Conservation (phyloP, 2,797 vertebrate genomes). For the Melopsittacus undulatus region DNA sequence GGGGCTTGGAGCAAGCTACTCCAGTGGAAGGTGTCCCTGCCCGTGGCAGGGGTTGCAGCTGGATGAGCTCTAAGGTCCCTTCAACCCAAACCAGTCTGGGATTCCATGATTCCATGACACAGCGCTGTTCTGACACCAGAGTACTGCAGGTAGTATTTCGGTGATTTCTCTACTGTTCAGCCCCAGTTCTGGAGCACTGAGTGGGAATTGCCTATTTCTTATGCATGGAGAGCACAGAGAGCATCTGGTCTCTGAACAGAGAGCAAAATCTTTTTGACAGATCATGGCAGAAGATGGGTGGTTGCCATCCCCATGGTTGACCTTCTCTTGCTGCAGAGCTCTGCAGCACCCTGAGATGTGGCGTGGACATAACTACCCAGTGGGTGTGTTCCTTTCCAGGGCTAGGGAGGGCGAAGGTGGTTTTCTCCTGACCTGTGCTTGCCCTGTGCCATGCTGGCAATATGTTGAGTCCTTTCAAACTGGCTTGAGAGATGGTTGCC, state of each 20-base stretch:
- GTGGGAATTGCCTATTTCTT: background rate
- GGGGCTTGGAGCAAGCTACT: background rate
- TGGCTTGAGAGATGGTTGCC: background rate
- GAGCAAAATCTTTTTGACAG: background rate
- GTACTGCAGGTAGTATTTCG: rapidly evolving
- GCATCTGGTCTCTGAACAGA: background rate
- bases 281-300: background rate
- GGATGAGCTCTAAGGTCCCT: background rate
- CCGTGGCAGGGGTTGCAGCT: rapidly evolving
- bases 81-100: background rate
- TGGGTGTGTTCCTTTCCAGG: rapidly evolving
- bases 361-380: rapidly evolving
- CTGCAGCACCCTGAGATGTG: background rate
- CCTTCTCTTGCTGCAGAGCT: background rate
- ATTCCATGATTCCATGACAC: background rate
- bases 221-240: background rate
- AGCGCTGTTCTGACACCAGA: background rate
- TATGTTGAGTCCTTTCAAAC: rapidly evolving
- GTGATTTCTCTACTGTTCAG: background rate
- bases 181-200: background rate
- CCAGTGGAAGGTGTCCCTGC: too few relatives aligned
- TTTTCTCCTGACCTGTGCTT: background rate
- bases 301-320: background rate
- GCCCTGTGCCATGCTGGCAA: background rate
- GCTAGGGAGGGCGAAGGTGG: background rate